These are phyloP conservation scores for Crocallis elinguaria DNA, from an alignment of 2,888 invertebrate genomes.

Conservation along the genomic window DNA sequence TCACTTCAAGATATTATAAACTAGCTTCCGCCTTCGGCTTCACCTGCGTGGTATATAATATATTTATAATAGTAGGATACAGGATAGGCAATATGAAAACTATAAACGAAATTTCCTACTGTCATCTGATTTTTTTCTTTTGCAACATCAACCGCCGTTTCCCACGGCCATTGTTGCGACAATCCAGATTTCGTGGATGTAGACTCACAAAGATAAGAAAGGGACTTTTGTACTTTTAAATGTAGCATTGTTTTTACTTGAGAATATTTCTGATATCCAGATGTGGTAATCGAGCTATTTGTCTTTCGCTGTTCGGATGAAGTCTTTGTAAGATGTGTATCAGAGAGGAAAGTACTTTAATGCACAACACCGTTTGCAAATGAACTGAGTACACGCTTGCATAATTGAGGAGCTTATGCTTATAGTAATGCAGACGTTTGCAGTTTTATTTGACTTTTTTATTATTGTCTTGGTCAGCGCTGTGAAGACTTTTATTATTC, in stretches of 20 bases:
- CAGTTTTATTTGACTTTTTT: too few species aligned
- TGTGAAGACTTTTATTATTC: too few species aligned
- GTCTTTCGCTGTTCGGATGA: conserved; percentile 34
- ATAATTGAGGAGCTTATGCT: too few species aligned
- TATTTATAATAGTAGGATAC: too few species aligned
- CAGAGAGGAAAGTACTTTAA: not conserved
- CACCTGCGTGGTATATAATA: too few species aligned
- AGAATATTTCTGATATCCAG: conserved; percentile 66
- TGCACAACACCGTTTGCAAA: not conserved
- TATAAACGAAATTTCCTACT: conserved; percentile 1
- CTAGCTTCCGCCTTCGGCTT: too few species aligned
- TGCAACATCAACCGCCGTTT: conserved; percentile 59
- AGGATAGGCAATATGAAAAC: not conserved
- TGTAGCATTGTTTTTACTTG: conserved; percentile 72
- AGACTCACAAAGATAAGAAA: conserved; percentile 65
- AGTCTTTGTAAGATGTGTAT: not conserved
- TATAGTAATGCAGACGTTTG: too few species aligned
- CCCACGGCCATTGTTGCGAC: conserved; percentile 79
- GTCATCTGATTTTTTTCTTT: conserved; percentile 59
- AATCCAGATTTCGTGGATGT: conserved; percentile 69
- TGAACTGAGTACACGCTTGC: too few species aligned
- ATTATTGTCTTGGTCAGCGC: too few species aligned
- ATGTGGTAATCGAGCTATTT: conserved; percentile 53
- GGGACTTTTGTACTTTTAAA: conserved; percentile 73
- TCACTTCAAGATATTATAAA: too few species aligned